A percentile compares a stretch with the other conserved stretches of the same genome.
phyloP scores from a whole-genome alignment of 2,888 invertebrate genomes.

The Andrena haemorrhoa region DNA sequence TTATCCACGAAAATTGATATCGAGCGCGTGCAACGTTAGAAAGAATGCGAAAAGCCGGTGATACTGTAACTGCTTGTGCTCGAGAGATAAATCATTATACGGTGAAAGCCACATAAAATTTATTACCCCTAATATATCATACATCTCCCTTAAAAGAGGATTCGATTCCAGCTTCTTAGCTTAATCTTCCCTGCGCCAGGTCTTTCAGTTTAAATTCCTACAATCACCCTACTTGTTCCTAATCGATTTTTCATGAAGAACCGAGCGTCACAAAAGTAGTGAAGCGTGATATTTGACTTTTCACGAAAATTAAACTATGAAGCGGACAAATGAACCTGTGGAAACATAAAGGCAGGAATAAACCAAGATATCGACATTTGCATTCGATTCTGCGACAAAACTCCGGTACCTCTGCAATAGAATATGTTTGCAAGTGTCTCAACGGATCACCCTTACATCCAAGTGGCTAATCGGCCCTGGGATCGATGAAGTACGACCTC shows the following conservation, averaged over 20 bases:
- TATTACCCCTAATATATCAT: constrained; percentile 51
- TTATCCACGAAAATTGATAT: background rate
- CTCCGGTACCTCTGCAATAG: too few species aligned
- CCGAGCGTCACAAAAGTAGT: background rate
- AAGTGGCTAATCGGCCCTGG: too few species aligned
- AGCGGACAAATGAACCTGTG: background rate
- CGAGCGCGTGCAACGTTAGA: background rate
- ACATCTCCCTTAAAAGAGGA: constrained; percentile 28
- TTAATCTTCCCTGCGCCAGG: constrained; percentile 25
- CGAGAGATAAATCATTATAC: constrained; percentile 37
- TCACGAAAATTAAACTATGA: background rate
- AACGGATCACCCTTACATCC: too few species aligned
- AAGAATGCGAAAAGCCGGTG: constrained; percentile 21
- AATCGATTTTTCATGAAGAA: constrained; percentile 9
- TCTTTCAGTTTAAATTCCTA: constrained; percentile 11
- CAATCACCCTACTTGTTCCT: constrained; percentile 3
- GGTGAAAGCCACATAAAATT: constrained; percentile 33
- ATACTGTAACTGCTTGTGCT: constrained; percentile 20
- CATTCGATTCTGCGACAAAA: too few species aligned
- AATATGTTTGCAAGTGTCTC: too few species aligned
- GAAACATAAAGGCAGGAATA: too few species aligned
- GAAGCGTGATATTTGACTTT: background rate
- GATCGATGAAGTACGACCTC: too few species aligned
- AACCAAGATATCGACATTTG: too few species aligned
- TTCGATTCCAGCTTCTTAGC: constrained; percentile 37